Conservation (phyloP, 2,113 vertebrate species). For the Rhinoderma darwinii region DNA sequence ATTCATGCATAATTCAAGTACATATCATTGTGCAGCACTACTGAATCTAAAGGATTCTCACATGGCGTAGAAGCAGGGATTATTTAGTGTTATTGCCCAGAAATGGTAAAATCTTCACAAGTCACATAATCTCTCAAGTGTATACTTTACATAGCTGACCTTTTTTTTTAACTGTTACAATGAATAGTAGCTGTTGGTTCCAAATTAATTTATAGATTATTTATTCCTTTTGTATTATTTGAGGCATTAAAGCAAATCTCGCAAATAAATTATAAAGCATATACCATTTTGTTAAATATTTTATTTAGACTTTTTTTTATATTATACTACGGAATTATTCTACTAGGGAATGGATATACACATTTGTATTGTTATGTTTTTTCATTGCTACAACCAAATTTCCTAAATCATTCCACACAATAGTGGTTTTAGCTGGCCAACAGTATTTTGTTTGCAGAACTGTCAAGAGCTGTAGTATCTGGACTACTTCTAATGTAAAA, state of each 20-base stretch:
- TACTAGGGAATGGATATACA: background rate
- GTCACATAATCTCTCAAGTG: conserved; percentile 1
- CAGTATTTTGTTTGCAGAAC: background rate
- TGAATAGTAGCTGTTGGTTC: background rate
- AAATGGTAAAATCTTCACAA: background rate
- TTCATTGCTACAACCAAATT: background rate
- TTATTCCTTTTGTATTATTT: background rate
- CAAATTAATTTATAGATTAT: background rate
- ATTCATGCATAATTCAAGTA: conserved; percentile 54
- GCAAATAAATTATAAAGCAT: background rate
- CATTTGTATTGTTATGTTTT: background rate
- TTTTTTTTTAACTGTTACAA: background rate
- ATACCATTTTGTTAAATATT: too few species aligned
- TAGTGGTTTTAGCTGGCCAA: background rate
- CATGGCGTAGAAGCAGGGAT: background rate
- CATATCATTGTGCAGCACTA: conserved; percentile 34
- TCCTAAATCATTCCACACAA: background rate
- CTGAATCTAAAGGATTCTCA: conserved; percentile 33
- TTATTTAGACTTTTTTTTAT: too few species aligned
- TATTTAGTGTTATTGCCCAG: conserved; percentile 34
- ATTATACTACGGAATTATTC: background rate
- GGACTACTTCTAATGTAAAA: conserved; percentile 51
- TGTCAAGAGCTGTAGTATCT: background rate
- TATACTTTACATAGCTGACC: conserved; percentile 14
- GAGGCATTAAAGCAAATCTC: background rate